Conservation (phyloP, 2,113 vertebrate genomes). For the Amazona guildingii region DNA sequence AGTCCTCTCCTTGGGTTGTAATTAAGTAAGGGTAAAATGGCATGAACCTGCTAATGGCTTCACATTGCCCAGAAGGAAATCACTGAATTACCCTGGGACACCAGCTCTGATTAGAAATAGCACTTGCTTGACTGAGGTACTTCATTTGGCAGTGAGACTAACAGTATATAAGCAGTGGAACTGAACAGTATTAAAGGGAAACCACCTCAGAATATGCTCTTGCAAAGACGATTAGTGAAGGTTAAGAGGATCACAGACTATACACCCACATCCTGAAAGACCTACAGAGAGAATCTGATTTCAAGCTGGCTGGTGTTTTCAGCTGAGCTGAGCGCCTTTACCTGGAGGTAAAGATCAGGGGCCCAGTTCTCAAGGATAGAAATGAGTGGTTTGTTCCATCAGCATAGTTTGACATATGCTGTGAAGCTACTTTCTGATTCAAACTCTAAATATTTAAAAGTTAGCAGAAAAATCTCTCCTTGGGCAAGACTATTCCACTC, state of each 20-base stretch:
- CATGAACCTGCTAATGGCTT: conserved; percentile 12
- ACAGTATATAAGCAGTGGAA: neutral
- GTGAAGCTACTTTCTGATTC: neutral
- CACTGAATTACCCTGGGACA: conserved; percentile 4
- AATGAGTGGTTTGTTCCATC: neutral
- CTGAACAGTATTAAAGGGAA: neutral
- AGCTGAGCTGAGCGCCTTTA: neutral
- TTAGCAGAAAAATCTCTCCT: neutral
- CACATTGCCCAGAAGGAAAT: neutral
- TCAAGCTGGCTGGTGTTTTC: neutral
- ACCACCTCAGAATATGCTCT: neutral
- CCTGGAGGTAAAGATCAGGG: neutral
- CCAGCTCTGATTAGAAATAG: conserved; percentile 51
- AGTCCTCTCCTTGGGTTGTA: conserved; percentile 29
- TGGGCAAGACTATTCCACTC: neutral
- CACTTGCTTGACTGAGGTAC: conserved; percentile 32
- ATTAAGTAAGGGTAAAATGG: conserved; percentile 46
- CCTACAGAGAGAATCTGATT: neutral
- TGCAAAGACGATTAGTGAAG: neutral
- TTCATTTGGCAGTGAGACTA: conserved; percentile 27
- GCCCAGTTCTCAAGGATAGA: neutral
- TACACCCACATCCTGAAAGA: neutral
- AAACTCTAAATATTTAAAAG: neutral
- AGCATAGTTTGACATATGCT: neutral
- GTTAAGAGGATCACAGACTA: neutral